Evolutionary conservation across 2,888 invertebrate species (phyloP).

Genomic region (Ophonus ardosiacus): DNA sequence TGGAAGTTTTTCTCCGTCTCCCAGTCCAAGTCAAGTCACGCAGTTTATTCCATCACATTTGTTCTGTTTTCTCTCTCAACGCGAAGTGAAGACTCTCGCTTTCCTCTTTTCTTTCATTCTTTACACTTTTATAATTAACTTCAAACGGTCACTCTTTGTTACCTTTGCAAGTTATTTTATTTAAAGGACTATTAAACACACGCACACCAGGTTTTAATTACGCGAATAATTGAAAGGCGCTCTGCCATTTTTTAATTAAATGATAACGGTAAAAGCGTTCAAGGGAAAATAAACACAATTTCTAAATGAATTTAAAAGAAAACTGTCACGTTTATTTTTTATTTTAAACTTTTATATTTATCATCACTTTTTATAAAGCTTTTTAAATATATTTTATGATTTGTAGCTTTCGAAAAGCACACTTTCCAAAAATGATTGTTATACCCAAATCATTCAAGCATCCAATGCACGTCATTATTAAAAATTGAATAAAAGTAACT

Average conservation of each 20-base stretch:
- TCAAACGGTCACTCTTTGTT: slow-evolving; percentile 14
- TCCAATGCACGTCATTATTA: no score
- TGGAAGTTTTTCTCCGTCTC: slow-evolving; percentile 52
- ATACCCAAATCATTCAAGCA: no score
- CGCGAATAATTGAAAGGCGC: background rate
- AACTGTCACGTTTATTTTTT: no score
- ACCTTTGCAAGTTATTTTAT: slow-evolving; percentile 1
- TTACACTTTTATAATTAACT: slow-evolving; percentile 49
- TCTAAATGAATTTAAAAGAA: no score
- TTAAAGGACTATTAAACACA: background rate
- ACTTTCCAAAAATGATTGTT: no score
- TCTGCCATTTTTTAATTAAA: background rate
- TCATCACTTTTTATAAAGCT: no score
- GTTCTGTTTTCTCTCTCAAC: slow-evolving; percentile 39
- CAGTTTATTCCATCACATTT: slow-evolving; percentile 63
- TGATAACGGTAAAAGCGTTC: background rate
- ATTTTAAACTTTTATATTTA: no score
- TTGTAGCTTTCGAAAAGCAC: no score
- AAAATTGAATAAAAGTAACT: no score
- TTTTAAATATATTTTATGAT: no score
- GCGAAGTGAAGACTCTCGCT: slow-evolving; percentile 26
- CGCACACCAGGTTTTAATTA: background rate
- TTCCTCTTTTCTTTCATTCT: slow-evolving; percentile 38
- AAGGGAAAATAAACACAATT: background rate
- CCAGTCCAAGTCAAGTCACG: slow-evolving; percentile 49